These are phyloP conservation scores for Hyppa rectilinea DNA, from an alignment of 2,888 invertebrate genomes.

Conservation along the genomic window DNA sequence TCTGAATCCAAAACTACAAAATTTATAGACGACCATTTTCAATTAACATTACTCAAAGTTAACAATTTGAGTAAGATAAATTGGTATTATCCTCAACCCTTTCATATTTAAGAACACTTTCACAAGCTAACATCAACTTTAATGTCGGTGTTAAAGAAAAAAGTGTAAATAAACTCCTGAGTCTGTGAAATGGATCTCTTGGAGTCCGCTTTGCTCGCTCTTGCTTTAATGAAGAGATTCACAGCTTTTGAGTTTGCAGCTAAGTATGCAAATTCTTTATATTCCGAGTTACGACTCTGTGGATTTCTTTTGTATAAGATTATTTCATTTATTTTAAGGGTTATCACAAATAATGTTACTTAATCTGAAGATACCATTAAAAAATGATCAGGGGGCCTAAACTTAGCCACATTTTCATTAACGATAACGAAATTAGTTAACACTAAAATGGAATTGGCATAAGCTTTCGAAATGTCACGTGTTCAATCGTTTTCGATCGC, in stretches of 20 bases:
- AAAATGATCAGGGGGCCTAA: no score
- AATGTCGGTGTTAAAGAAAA: conserved; percentile 64
- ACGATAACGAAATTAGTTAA: no score
- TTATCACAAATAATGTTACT: conserved; percentile 15
- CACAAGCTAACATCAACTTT: conserved; percentile 62
- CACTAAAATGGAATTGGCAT: no score
- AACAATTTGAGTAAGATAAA: conserved; percentile 34
- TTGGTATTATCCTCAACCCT: conserved; percentile 39
- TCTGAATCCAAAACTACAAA: conserved; percentile 1
- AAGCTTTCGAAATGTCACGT: no score
- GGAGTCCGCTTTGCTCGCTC: conserved; percentile 59
- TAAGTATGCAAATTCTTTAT: conserved; percentile 69
- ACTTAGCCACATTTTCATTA: no score
- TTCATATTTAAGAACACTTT: conserved; percentile 45
- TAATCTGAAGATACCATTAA: neutral
- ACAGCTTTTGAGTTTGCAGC: conserved; percentile 64
- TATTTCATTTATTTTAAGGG: conserved; percentile 51
- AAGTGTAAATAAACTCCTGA: conserved; percentile 63
- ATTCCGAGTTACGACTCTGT: conserved; percentile 59
- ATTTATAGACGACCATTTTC: conserved; percentile 14
- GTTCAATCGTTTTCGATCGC: no score
- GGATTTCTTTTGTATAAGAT: conserved; percentile 52
- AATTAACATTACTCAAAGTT: conserved; percentile 26
- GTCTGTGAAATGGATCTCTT: conserved; percentile 63
- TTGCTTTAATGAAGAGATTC: conserved; percentile 72